A percentile compares a stretch with the other conserved stretches of the same genome.
Evolutionary conservation across 2,113 vertebrate species (phyloP).

Genomic region (Suricata suricatta): DNA sequence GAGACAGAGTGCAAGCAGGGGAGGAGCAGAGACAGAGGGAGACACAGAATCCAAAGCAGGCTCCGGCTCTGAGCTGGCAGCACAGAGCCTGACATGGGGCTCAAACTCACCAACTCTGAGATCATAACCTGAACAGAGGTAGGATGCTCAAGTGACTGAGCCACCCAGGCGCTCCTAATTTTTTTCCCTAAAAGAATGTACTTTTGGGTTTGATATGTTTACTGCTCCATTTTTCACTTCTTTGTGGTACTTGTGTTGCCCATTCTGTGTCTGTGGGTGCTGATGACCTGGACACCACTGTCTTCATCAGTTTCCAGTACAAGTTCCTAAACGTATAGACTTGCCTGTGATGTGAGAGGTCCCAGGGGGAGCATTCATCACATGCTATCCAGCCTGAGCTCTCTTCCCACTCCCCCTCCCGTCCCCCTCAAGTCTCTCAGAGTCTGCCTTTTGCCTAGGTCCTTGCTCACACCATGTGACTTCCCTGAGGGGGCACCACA

Average conservation of each 20-base stretch:
- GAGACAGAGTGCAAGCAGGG: too few species aligned
- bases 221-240: neutral
- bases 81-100: too few species aligned
- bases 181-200: neutral
- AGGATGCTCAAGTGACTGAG: too few species aligned
- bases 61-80: too few species aligned
- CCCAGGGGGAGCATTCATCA: neutral
- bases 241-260: neutral
- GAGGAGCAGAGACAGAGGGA: too few species aligned
- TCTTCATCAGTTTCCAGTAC: neutral
- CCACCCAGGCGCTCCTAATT: too few species aligned
- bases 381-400: neutral
- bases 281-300: neutral
- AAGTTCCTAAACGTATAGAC: neutral
- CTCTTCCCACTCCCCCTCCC: neutral
- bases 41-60: too few species aligned
- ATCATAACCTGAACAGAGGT: too few species aligned
- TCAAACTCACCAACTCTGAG: too few species aligned
- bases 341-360: neutral
- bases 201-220: neutral
- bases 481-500: neutral
- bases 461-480: neutral
- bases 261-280: neutral
- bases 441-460: neutral
- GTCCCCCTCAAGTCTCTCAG: neutral